These are phyloP conservation scores for Athalia rosae DNA, from an alignment of 2,888 invertebrate genomes.

Conservation along the genomic window DNA sequence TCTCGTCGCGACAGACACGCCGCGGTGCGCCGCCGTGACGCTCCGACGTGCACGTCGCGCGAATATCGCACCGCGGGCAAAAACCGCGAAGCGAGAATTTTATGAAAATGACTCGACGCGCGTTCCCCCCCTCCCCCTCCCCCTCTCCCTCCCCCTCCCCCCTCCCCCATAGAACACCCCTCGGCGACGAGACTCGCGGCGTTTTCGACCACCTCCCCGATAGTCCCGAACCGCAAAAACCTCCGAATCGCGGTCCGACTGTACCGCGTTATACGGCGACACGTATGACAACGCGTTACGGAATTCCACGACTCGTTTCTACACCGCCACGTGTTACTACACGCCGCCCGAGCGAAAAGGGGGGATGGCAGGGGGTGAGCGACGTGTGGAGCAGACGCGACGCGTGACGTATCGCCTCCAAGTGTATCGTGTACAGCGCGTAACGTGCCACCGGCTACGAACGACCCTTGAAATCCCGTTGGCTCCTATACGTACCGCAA, in stretches of 20 bases:
- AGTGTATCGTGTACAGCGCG: conserved; percentile 61
- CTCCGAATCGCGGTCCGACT: too few relatives aligned
- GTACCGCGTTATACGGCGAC: neutral
- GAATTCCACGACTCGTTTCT: conserved; percentile 18
- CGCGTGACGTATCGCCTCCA: conserved; percentile 67
- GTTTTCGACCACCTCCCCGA: conserved; percentile 8
- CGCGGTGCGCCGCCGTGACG: neutral
- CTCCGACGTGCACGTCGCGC: neutral
- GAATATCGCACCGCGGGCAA: neutral
- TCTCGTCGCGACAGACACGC: conserved; percentile 33
- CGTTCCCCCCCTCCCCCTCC: conserved; percentile 48
- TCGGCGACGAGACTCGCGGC: neutral
- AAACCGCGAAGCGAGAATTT: conserved; percentile 43
- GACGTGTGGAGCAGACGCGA: conserved; percentile 66
- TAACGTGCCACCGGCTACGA: conserved; percentile 55
- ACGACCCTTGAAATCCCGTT: conserved; percentile 45
- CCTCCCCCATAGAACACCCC: too few relatives aligned
- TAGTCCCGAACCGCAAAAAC: conserved; percentile 7
- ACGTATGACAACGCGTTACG: conserved; percentile 2
- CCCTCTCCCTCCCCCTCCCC: conserved; percentile 41
- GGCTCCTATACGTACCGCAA: conserved; percentile 49
- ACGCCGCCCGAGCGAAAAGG: too few relatives aligned
- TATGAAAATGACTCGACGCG: conserved; percentile 58
- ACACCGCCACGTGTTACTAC: conserved; percentile 32
- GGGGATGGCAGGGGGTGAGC: conserved; percentile 47